Base-by-base conservation (phyloP, 1,140 invertebrate genomes). In the Holcopasites calliopsidis region DNA sequence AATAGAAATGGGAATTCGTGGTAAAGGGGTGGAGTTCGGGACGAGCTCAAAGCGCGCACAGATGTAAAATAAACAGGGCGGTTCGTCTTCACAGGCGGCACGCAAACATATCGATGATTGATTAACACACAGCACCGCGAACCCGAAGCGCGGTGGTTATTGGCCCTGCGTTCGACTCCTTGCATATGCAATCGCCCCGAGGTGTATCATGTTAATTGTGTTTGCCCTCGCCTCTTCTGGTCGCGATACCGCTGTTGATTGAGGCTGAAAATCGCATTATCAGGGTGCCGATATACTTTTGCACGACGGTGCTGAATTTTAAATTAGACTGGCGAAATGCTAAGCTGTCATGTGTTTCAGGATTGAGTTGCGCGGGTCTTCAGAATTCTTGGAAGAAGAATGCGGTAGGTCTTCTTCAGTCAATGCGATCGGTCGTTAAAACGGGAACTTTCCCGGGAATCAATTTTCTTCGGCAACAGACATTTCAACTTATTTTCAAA, bases 1-100 rank as follows among this genome's bases (percentile, higher is more conserved):
- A 83, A 83, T 83, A 75, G 82, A 80, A 83, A 84, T 79, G 77
- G 82, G 81, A 80, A 84, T 83, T 79, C 66, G 77, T 76, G 77
- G 81, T 76, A 83, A 83, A 54, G 55, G 70, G 71, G 64, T n/a
- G 31, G 49, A 31, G 47, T 50, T 44, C 60, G 49, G 72, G 62
- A 58, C 55, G 44, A 76, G 60, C 70, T 83, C 82, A 82, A 83
- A 83, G 82, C 68, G n/a, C n/a, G 74, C 65, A 47, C 66, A 73
- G 61, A 79, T 79, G 76, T 71, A 79, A 79, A 83, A 83, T 83
- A 83, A 83, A 83, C 82, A 83, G 60, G 31, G 47, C 68, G 49
- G 58, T 50, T 33, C 60, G 80, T 82, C 80, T 83, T 82, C 70
- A 50, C 61, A 64, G 82, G 33, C 71, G 64, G 18, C 62, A 8